phyloP scores from a whole-genome alignment of 2,113 vertebrate genomes.

The Mola mola region DNA sequence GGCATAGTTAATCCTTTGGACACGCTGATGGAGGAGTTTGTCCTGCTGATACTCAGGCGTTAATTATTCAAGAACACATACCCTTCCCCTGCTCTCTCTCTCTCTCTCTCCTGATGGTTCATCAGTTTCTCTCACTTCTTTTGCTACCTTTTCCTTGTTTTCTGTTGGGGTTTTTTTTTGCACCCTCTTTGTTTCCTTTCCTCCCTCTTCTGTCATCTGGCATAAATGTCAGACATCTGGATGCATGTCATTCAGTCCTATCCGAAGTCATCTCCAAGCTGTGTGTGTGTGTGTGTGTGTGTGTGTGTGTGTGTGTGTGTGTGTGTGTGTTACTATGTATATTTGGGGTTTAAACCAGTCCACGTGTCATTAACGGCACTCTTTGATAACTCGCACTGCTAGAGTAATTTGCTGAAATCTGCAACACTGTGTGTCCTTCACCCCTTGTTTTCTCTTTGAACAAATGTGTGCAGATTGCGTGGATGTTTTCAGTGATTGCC shows the following conservation, averaged over 20 bases:
- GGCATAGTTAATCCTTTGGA: conserved; percentile 81
- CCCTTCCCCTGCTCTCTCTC: conserved; percentile 26
- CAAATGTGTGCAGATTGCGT: conserved; percentile 51
- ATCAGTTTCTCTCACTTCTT: conserved; percentile 52
- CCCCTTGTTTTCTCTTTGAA: conserved; percentile 40
- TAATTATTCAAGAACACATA: conserved; percentile 75
- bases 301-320: neutral
- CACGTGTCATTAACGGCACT: conserved; percentile 54
- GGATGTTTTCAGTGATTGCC: conserved; percentile 48
- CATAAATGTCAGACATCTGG: conserved; percentile 12
- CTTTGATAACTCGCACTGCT: conserved; percentile 48
- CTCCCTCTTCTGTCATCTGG: neutral
- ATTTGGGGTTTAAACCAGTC: conserved; percentile 28
- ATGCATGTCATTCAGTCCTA: too few relatives aligned
- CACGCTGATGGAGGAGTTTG: conserved; percentile 80
- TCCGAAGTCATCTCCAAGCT: neutral
- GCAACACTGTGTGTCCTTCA: conserved; percentile 46
- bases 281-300: neutral
- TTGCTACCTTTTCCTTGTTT: conserved; percentile 4
- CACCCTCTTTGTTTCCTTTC: too few relatives aligned
- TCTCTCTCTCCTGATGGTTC: conserved; percentile 57
- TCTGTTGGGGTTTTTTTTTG: too few relatives aligned
- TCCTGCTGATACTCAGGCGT: conserved; percentile 66
- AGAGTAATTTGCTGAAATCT: conserved; percentile 58
- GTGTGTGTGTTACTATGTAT: neutral